A percentile compares a stretch with the other conserved stretches of the same genome.
Conservation (phyloP, 2,888 invertebrate species). For the Dichetophora obliterata region DNA sequence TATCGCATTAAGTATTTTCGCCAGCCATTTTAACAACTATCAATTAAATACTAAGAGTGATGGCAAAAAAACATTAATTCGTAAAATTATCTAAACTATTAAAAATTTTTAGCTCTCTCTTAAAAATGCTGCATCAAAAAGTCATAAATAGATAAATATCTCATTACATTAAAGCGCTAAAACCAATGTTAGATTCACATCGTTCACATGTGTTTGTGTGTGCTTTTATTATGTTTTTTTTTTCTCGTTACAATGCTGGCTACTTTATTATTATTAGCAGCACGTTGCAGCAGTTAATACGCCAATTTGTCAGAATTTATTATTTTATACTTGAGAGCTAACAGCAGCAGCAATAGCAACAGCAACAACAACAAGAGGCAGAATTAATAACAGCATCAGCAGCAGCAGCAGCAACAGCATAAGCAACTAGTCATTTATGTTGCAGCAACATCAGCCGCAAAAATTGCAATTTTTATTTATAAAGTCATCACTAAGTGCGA, state of each 20-base stretch:
- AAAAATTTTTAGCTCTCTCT: no score
- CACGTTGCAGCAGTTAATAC: conserved; percentile 28
- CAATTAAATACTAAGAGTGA: no score
- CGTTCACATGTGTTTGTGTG: not conserved
- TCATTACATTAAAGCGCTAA: conserved; percentile 1
- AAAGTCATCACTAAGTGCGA: conserved; percentile 12
- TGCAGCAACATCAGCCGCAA: not conserved
- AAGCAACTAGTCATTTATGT: not conserved
- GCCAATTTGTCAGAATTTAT: conserved; percentile 33
- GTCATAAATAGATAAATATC: not conserved
- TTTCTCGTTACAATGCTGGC: not conserved
- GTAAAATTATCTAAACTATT: no score
- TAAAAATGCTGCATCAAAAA: no score
- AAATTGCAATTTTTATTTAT: conserved; percentile 2
- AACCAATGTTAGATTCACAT: conserved; percentile 4
- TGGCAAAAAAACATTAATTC: not conserved
- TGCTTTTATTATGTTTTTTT: not conserved
- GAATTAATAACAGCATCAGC: not conserved
- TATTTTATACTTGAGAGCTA: conserved; percentile 20
- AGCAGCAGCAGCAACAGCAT: not conserved
- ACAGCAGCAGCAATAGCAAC: not conserved
- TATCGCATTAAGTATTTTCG: no score
- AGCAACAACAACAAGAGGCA: conserved; percentile 11
- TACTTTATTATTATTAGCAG: conserved; percentile 28
- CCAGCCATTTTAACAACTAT: no score